Evolutionary conservation across 2,888 invertebrate species (phyloP).

Genomic region (Trypoxylon attenuatum): DNA sequence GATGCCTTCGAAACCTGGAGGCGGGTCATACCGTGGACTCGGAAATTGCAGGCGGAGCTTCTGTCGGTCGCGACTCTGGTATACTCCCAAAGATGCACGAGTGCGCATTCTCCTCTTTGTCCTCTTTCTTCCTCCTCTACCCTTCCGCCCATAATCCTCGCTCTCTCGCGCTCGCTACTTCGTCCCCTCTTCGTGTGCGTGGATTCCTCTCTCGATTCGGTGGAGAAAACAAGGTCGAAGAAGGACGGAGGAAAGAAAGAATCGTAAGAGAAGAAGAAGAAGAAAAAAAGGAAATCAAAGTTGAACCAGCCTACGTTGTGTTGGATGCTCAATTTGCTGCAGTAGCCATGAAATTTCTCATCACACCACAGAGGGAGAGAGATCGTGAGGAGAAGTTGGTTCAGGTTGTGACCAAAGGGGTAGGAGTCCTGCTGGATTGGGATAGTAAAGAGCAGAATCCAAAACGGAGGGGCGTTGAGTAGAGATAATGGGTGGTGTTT

Average conservation of each 20-base stretch:
- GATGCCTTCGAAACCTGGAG: too few relatives aligned
- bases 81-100: constrained; percentile 8
- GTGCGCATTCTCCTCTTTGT: constrained; percentile 5
- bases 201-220: too few relatives aligned
- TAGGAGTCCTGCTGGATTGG: too few relatives aligned
- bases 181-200: too few relatives aligned
- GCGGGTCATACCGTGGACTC: constrained; percentile 58
- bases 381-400: too few relatives aligned
- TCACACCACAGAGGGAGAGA: background rate
- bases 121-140: constrained; percentile 17
- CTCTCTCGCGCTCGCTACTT: too few relatives aligned
- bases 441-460: background rate
- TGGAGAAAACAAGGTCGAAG: too few relatives aligned
- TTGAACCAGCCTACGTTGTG: too few relatives aligned
- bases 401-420: too few relatives aligned
- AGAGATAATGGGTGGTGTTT: constrained; percentile 69
- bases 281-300: too few relatives aligned
- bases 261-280: too few relatives aligned
- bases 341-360: background rate
- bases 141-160: background rate
- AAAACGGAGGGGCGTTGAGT: constrained; percentile 54
- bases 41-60: constrained; percentile 64
- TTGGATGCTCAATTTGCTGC: background rate
- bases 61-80: constrained; percentile 44
- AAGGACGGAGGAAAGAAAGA: too few relatives aligned